Percentiles rank a stretch among this genome's conserved stretches.
These are phyloP conservation scores for Julus scandinavius DNA, from an alignment of 2,888 invertebrate genomes.

Conservation along the genomic window DNA sequence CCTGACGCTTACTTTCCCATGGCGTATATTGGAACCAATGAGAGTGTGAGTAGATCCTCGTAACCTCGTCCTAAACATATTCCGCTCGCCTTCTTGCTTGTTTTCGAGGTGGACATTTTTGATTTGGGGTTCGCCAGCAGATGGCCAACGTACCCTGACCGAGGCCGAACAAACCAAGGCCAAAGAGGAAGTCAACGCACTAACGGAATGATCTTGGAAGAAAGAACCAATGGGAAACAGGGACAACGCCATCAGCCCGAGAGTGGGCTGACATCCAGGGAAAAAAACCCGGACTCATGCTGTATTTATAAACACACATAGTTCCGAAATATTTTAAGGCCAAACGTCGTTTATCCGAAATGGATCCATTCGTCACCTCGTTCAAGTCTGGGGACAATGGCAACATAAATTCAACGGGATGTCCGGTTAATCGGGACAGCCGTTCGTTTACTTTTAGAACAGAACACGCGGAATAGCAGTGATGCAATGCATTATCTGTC, in stretches of 20 bases:
- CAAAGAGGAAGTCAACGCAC: slow-evolving; percentile 1
- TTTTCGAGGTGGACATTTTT: too few relatives aligned
- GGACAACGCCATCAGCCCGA: not conserved
- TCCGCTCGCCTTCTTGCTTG: too few relatives aligned
- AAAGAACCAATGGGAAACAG: not conserved
- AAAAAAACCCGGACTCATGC: not conserved
- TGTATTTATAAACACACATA: not conserved
- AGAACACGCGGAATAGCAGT: not conserved
- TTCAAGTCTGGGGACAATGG: too few relatives aligned
- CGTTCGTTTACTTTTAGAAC: too few relatives aligned
- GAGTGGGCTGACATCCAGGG: not conserved
- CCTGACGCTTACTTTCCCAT: too few relatives aligned
- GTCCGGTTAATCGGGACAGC: too few relatives aligned
- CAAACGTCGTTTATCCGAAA: not conserved
- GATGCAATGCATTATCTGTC: too few relatives aligned
- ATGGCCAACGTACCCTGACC: not conserved
- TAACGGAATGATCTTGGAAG: slow-evolving; percentile 1
- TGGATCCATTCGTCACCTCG: not conserved
- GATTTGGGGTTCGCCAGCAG: not conserved
- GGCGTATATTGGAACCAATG: too few relatives aligned
- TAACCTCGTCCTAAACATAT: too few relatives aligned
- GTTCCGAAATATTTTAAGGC: not conserved
- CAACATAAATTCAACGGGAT: too few relatives aligned
- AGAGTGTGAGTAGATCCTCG: too few relatives aligned
- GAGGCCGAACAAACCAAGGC: not conserved